These are phyloP conservation scores for Lordiphosa fenestrarum DNA, from an alignment of 2,888 invertebrate genomes.

Conservation along the genomic window DNA sequence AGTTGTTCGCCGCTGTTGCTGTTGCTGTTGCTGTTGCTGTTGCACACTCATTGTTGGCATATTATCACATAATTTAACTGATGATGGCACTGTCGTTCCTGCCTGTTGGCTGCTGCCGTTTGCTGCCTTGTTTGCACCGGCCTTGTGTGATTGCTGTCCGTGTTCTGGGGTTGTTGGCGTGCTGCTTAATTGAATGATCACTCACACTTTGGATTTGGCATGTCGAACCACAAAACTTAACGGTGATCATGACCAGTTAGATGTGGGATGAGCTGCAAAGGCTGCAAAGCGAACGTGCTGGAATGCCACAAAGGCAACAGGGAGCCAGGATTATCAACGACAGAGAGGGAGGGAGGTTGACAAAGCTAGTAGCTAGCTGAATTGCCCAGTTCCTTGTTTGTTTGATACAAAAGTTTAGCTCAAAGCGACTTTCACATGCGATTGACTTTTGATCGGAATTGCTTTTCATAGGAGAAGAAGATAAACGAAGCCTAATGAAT, in stretches of 20 bases:
- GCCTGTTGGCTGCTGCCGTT: constrained; percentile 23
- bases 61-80: constrained; percentile 75
- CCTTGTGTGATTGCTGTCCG: constrained; percentile 52
- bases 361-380: no score
- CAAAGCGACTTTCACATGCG: no score
- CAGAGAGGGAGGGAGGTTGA: no score
- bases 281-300: not conserved
- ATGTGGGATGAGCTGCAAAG: constrained; percentile 33
- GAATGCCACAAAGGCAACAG: not conserved
- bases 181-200: constrained; percentile 74
- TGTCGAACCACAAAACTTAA: constrained; percentile 52
- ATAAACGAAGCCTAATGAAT: no score
- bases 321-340: no score
- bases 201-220: constrained; percentile 73
- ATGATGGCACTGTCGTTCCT: constrained; percentile 61
- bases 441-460: no score
- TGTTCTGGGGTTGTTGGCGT: constrained; percentile 50
- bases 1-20: constrained; percentile 19
- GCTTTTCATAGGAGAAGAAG: no score
- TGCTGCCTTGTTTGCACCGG: constrained; percentile 40
- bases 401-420: no score
- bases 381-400: no score
- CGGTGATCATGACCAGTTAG: constrained; percentile 64
- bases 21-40: constrained; percentile 33
- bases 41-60: constrained; percentile 77